Evolutionary conservation across 2,113 vertebrate genomes (phyloP).

Genomic region (Bos indicus): DNA sequence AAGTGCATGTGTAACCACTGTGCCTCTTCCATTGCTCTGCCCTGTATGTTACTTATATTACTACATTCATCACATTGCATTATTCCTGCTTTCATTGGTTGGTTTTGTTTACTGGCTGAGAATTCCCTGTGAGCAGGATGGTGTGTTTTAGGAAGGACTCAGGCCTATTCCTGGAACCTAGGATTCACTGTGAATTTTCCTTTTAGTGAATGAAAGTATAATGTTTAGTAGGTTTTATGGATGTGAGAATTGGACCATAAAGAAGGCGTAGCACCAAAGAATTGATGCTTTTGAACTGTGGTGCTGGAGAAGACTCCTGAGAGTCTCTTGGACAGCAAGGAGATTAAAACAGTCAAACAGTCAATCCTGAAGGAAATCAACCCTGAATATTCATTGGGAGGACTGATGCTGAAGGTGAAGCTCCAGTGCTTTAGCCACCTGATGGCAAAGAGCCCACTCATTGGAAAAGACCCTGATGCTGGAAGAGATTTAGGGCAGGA

Average conservation of each 20-base stretch:
- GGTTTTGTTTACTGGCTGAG: background rate
- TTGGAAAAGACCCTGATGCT: background rate
- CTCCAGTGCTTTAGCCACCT: background rate
- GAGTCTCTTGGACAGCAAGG: background rate
- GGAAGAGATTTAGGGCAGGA: background rate
- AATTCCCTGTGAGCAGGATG: background rate
- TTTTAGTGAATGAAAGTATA: background rate
- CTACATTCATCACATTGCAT: background rate
- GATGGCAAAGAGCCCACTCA: background rate
- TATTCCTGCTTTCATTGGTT: background rate
- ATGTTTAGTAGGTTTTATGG: background rate
- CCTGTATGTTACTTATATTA: background rate
- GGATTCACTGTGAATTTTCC: background rate
- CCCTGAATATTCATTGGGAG: background rate
- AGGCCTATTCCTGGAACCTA: background rate
- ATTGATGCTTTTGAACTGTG: background rate
- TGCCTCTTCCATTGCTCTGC: background rate
- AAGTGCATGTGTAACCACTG: background rate
- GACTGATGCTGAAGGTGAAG: background rate
- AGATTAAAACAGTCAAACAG: background rate
- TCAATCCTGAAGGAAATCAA: background rate
- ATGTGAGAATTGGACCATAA: background rate
- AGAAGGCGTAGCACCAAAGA: background rate
- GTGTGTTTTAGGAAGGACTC: background rate
- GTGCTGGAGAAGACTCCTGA: background rate